Percentiles rank a stretch among this genome's conserved stretches.
Conservation (phyloP, 2,888 invertebrate genomes). For the Dicyrtoma fusca region DNA sequence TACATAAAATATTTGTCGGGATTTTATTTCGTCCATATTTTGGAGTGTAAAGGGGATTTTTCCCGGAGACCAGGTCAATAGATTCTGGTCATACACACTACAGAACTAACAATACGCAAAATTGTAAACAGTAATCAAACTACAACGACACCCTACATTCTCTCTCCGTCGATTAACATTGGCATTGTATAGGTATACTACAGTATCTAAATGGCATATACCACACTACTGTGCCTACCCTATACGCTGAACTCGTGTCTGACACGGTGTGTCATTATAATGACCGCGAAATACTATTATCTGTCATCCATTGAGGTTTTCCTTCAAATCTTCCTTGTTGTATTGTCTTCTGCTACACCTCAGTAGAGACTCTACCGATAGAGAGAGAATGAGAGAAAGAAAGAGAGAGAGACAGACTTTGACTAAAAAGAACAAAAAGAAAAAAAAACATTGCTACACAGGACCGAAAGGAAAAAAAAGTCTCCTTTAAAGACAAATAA, state of each 20-base stretch:
- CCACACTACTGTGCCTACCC: too few relatives aligned
- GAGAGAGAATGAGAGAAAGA: too few relatives aligned
- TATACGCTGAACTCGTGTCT: too few relatives aligned
- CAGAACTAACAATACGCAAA: background rate
- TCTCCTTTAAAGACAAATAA: too few relatives aligned
- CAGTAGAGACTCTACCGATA: background rate
- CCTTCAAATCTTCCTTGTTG: background rate
- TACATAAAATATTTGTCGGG: too few relatives aligned
- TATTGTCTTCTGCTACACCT: background rate
- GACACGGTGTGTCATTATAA: constrained; percentile 20
- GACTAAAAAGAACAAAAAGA: constrained; percentile 21
- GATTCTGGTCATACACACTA: too few relatives aligned
- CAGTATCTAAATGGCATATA: too few relatives aligned
- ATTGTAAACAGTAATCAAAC: background rate
- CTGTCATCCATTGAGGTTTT: constrained; percentile 30
- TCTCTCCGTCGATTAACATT: too few relatives aligned
- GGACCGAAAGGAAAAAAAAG: background rate
- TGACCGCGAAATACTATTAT: constrained; percentile 22
- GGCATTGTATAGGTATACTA: too few relatives aligned
- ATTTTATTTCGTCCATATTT: too few relatives aligned
- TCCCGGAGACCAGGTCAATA: too few relatives aligned
- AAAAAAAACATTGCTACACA: constrained; percentile 5
- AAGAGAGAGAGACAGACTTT: constrained; percentile 24
- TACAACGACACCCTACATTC: background rate
- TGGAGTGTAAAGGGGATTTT: too few relatives aligned